These are phyloP conservation scores for Petromus typicus DNA, from an alignment of 2,113 vertebrate genomes.

Conservation along the genomic window DNA sequence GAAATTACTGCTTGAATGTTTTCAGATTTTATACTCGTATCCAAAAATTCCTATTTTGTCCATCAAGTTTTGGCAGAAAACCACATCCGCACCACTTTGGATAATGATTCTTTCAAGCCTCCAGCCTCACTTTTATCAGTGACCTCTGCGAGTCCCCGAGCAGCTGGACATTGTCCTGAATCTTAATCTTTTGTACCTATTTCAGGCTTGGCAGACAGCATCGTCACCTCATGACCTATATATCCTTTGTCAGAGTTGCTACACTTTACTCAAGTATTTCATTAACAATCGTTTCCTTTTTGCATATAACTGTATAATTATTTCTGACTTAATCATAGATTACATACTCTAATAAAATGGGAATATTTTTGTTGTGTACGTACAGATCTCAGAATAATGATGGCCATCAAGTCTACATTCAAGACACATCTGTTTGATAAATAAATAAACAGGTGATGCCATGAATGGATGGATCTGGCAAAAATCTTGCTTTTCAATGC, in stretches of 20 bases:
- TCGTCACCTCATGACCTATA: not conserved
- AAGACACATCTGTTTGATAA: not conserved
- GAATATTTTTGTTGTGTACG: not conserved
- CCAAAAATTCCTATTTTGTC: not conserved
- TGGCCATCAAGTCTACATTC: not conserved
- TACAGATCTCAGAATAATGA: not conserved
- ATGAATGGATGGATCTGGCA: not conserved
- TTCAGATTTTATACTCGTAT: not conserved
- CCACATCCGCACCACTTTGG: not conserved
- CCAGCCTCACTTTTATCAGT: not conserved
- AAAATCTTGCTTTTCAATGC: not conserved
- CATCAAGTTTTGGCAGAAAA: not conserved
- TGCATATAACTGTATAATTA: not conserved
- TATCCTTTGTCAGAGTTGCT: not conserved
- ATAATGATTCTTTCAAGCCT: not conserved
- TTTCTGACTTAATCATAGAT: not conserved
- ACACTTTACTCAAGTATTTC: not conserved
- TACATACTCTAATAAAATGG: not conserved
- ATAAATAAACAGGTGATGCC: not conserved
- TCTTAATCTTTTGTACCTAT: not conserved
- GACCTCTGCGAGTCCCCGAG: not conserved
- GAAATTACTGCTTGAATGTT: not conserved
- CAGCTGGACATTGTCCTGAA: not conserved
- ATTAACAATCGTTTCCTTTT: not conserved
- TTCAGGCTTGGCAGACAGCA: not conserved